phyloP scores from a whole-genome alignment of 2,113 vertebrate genomes.

The Talpa occidentalis region DNA sequence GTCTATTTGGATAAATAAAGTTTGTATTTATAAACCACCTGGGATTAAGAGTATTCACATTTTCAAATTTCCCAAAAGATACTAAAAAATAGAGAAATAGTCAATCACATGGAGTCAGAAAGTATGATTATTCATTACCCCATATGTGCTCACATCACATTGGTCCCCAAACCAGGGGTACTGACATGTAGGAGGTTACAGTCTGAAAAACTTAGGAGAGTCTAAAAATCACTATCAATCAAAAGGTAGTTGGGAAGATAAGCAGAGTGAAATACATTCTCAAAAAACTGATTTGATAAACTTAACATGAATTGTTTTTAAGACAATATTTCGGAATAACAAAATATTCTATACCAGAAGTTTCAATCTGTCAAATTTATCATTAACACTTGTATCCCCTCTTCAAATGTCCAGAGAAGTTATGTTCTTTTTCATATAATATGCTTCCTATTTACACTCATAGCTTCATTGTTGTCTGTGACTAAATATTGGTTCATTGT shows the following conservation, averaged over 20 bases:
- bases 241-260: neutral
- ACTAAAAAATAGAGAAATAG: neutral
- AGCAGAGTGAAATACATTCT: neutral
- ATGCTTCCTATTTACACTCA: neutral
- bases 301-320: neutral
- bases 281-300: neutral
- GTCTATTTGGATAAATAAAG: neutral
- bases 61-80: neutral
- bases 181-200: neutral
- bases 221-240: neutral
- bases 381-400: neutral
- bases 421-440: neutral
- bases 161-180: neutral
- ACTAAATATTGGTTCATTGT: neutral
- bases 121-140: neutral
- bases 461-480: neutral
- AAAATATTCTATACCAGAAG: neutral
- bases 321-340: no score
- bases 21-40: neutral
- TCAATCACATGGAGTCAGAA: neutral
- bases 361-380: neutral
- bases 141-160: neutral
- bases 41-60: neutral
- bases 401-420: neutral
- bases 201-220: neutral